Percentiles rank a stretch among this genome's conserved stretches.
phyloP scores from a whole-genome alignment of 2,113 vertebrate genomes.

The Lucifuga dentata region DNA sequence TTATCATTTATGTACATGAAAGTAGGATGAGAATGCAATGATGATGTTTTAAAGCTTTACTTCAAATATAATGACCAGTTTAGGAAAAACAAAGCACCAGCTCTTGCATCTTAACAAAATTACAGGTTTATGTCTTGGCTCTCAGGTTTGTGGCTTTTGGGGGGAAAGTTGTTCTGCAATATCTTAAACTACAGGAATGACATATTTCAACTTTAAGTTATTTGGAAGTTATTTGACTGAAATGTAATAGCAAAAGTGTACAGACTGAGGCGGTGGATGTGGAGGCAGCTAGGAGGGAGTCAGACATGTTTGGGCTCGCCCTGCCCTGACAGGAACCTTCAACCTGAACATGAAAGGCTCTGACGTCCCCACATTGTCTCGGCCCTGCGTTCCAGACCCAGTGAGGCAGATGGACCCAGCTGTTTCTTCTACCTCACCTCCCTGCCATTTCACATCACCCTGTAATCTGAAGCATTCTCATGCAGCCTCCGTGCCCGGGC shows the following conservation, averaged over 20 bases:
- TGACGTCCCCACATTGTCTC: conserved; percentile 74
- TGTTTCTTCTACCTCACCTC: conserved; percentile 74
- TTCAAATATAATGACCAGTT: conserved; percentile 35
- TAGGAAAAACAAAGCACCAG: conserved; percentile 25
- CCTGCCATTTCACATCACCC: conserved; percentile 69
- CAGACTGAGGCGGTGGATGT: conserved; percentile 42
- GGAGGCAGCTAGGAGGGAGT: conserved; percentile 34
- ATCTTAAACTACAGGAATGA: conserved; percentile 6
- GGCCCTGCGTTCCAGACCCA: conserved; percentile 59
- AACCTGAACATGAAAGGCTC: conserved; percentile 80
- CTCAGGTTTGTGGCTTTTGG: not conserved
- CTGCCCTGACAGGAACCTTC: conserved; percentile 74
- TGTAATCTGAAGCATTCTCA: conserved; percentile 79
- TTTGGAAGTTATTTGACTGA: conserved; percentile 33
- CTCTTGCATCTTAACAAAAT: not conserved
- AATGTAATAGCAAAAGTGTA: conserved; percentile 41
- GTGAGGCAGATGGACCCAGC: conserved; percentile 68
- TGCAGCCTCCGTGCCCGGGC: conserved; percentile 40
- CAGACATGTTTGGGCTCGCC: conserved; percentile 70
- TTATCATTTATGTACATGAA: conserved; percentile 25
- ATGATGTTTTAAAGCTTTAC: conserved; percentile 30
- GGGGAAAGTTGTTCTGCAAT: conserved; percentile 36
- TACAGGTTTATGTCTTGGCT: conserved; percentile 11
- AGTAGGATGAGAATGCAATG: conserved; percentile 24
- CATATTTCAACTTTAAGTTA: conserved; percentile 8